Conservation (phyloP, 2,797 vertebrate species). For the Chaetodon trifasciatus region DNA sequence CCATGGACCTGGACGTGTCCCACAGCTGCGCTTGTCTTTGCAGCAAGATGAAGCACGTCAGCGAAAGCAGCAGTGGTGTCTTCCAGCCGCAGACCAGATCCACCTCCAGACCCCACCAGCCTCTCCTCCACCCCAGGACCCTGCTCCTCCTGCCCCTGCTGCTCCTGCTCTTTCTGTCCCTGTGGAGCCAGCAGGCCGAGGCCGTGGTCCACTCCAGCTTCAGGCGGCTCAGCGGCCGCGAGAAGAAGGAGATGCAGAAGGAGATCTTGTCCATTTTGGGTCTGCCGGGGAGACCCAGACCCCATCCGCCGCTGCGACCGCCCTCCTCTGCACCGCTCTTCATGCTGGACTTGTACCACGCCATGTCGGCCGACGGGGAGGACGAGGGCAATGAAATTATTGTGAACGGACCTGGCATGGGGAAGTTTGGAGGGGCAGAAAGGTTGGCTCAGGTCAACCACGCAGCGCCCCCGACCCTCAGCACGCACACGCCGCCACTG, state of each 20-base stretch:
- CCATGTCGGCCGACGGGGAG: constrained; percentile 88
- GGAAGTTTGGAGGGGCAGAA: constrained; percentile 47
- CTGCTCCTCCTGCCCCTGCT: constrained; percentile 74
- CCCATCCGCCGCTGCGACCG: constrained; percentile 85
- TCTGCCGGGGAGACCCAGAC: constrained; percentile 89
- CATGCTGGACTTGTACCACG: constrained; percentile 97
- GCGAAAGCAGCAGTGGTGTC: background rate
- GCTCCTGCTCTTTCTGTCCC: constrained; percentile 75
- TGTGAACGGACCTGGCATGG: constrained; percentile 55
- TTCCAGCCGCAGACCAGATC: background rate
- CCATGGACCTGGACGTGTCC: constrained; percentile 46
- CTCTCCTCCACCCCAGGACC: constrained; percentile 46
- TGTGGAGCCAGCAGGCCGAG: constrained; percentile 85
- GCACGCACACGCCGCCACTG: constrained; percentile 86
- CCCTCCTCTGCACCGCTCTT: constrained; percentile 93
- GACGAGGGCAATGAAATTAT: constrained; percentile 79
- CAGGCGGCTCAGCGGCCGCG: constrained; percentile 88
- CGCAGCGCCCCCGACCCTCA: constrained; percentile 86
- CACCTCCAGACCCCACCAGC: constrained; percentile 1
- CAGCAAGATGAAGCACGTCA: constrained; percentile 8
- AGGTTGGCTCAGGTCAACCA: constrained; percentile 75
- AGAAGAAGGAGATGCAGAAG: constrained; percentile 94
- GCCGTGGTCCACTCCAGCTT: constrained; percentile 88
- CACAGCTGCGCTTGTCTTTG: constrained; percentile 31
- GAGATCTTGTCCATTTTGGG: constrained; percentile 95